Evolutionary conservation across 2,888 invertebrate species (phyloP).

Genomic region (Agrenia bidenticulata): DNA sequence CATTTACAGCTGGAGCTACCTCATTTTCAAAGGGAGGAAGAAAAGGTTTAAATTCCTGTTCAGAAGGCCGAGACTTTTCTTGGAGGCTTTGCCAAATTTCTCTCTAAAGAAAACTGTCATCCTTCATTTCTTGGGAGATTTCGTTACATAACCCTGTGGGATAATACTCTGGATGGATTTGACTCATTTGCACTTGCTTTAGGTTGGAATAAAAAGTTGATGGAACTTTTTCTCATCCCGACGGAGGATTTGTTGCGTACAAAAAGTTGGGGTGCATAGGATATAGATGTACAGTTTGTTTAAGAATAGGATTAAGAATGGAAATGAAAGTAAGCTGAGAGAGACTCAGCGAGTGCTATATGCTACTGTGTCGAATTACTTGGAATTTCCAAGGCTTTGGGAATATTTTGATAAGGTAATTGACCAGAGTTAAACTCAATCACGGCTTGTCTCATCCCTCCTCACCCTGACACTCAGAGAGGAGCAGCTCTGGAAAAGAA

Average conservation of each 20-base stretch:
- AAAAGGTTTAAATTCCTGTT: not conserved
- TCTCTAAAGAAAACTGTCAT: not conserved
- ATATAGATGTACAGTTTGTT: too few species aligned
- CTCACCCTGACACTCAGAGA: not conserved
- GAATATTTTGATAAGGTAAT: constrained; percentile 3
- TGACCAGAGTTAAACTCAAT: constrained; percentile 5
- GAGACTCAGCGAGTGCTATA: too few species aligned
- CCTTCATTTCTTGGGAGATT: constrained; percentile 4
- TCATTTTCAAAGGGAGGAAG: constrained; percentile 2
- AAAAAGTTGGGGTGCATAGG: too few species aligned
- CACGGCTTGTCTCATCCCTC: not conserved
- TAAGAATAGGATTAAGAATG: too few species aligned
- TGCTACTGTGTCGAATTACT: too few species aligned
- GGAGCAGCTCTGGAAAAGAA: not conserved
- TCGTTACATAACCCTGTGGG: constrained; percentile 1
- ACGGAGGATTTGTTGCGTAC: too few species aligned
- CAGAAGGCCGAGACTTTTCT: not conserved
- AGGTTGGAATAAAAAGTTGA: not conserved
- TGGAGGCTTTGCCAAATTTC: not conserved
- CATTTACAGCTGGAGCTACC: not conserved
- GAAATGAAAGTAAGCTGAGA: too few species aligned
- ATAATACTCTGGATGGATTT: constrained; percentile 6
- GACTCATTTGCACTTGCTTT: constrained; percentile 14
- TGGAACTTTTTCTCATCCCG: constrained; percentile 2
- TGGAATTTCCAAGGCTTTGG: too few species aligned